These are phyloP conservation scores for Myopa testacea DNA, from an alignment of 2,888 invertebrate genomes.

Conservation along the genomic window DNA sequence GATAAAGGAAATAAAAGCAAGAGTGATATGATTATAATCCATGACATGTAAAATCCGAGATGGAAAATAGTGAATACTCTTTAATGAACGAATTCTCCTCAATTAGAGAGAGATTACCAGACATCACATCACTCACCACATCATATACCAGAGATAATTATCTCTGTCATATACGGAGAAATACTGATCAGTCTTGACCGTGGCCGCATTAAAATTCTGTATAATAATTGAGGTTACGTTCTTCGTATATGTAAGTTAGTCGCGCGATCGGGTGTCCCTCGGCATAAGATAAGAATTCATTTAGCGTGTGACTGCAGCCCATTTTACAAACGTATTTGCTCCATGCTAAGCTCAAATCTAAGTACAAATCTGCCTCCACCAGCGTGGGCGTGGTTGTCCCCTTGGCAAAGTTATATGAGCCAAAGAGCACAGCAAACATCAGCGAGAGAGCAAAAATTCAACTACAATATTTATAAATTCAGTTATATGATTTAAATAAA, in stretches of 20 bases:
- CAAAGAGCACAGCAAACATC: constrained; percentile 7
- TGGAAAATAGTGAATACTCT: constrained; percentile 29
- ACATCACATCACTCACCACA: constrained; percentile 37
- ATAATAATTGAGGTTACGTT: constrained; percentile 49
- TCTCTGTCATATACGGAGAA: constrained; percentile 43
- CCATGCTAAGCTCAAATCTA: constrained; percentile 39
- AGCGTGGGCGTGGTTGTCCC: background rate
- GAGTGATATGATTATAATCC: too few relatives aligned
- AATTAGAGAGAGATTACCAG: too few relatives aligned
- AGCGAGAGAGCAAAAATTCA: background rate
- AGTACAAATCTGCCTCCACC: constrained; percentile 11
- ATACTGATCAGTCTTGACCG: constrained; percentile 35
- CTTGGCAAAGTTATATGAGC: background rate
- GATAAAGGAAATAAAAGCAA: too few relatives aligned
- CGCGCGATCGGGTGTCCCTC: constrained; percentile 49
- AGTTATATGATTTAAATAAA: too few relatives aligned
- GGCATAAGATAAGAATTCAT: constrained; percentile 46
- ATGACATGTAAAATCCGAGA: too few relatives aligned
- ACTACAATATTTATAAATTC: too few relatives aligned
- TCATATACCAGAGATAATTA: too few relatives aligned
- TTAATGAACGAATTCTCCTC: too few relatives aligned
- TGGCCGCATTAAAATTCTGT: constrained; percentile 40
- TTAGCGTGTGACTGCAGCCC: constrained; percentile 48
- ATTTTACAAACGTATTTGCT: constrained; percentile 50
- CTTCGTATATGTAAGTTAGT: constrained; percentile 46